These are phyloP conservation scores for Frieseomelitta varia DNA, from an alignment of 1,140 invertebrate species.

Conservation along the genomic window DNA sequence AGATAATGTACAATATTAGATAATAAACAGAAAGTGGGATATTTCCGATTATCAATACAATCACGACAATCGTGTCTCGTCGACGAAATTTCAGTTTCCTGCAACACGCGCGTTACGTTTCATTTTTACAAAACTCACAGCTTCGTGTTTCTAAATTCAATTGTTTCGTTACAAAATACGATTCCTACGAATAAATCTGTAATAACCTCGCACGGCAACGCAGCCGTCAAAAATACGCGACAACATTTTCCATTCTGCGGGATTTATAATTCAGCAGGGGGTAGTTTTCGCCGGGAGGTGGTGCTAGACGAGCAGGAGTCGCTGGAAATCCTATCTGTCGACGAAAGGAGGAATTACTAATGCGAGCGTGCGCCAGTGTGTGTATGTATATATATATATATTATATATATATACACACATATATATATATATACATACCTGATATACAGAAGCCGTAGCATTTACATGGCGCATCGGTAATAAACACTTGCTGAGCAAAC, in stretches of 20 bases:
- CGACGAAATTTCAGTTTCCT: too few species aligned
- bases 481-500: slow-evolving; percentile 73
- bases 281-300: background rate
- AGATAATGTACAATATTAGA: too few species aligned
- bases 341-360: slow-evolving; percentile 62
- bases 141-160: too few species aligned
- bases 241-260: background rate
- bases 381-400: background rate
- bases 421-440: background rate
- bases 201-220: too few species aligned
- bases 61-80: too few species aligned
- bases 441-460: slow-evolving; percentile 52
- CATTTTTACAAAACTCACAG: too few species aligned
- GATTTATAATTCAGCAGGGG: background rate
- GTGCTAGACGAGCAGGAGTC: background rate
- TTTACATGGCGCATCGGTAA: slow-evolving; percentile 70
- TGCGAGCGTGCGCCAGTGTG: slow-evolving; percentile 37
- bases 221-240: background rate
- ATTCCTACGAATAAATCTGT: too few species aligned
- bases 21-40: too few species aligned
- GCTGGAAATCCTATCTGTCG: slow-evolving; percentile 12
- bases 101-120: too few species aligned
- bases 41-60: too few species aligned
- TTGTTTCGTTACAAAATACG: too few species aligned
- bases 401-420: too few species aligned